A percentile compares a stretch with the other conserved stretches of the same genome.
phyloP scores from a whole-genome alignment of 2,113 vertebrate genomes.

The Scopus umbretta region DNA sequence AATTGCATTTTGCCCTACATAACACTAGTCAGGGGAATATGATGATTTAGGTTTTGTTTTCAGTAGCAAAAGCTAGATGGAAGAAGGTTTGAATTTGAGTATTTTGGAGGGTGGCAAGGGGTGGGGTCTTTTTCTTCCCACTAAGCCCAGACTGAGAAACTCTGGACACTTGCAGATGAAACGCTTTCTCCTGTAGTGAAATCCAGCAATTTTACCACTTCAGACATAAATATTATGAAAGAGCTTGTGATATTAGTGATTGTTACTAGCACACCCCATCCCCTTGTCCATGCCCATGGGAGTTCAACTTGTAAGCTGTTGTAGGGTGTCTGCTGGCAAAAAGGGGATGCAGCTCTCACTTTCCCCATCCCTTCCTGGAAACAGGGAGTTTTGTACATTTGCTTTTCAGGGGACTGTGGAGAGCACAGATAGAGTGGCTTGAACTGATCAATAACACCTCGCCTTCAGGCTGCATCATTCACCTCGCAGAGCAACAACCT shows the following conservation, averaged over 20 bases:
- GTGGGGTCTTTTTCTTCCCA: not conserved
- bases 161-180: not conserved
- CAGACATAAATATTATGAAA: not conserved
- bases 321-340: not conserved
- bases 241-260: not conserved
- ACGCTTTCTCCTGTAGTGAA: not conserved
- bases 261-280: not conserved
- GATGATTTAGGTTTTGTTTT: not conserved
- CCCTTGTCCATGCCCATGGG: not conserved
- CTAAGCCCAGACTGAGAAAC: not conserved
- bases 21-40: not conserved
- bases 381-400: not conserved
- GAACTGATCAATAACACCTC: not conserved
- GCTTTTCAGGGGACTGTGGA: not conserved
- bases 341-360: rapidly evolving
- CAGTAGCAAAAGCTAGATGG: not conserved
- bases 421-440: not conserved
- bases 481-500: not conserved
- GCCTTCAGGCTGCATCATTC: not conserved
- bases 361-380: not conserved
- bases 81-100: not conserved
- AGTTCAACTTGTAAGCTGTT: not conserved
- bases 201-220: not conserved
- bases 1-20: not conserved
- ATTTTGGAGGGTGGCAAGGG: not conserved